Percentiles rank a stretch among this genome's conserved stretches.
Conservation (phyloP, 2,888 invertebrate genomes). For the Plagodis pulveraria region DNA sequence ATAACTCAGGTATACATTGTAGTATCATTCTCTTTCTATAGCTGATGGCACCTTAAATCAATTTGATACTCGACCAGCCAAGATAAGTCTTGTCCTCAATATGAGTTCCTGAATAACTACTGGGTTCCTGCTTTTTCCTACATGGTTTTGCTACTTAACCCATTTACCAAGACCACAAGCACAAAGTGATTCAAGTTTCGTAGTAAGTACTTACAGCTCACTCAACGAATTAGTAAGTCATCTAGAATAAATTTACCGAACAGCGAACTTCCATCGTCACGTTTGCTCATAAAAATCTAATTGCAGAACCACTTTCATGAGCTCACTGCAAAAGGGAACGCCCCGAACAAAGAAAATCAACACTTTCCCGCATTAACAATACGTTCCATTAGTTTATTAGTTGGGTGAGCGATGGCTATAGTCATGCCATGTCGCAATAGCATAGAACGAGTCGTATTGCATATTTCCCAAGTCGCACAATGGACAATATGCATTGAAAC, state of each 20-base stretch:
- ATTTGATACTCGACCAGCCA: no score
- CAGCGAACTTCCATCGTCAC: conserved; percentile 3
- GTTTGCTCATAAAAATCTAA: conserved; percentile 4
- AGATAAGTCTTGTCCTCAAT: no score
- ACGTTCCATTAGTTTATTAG: conserved; percentile 4
- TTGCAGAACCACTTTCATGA: not conserved
- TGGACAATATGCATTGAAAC: conserved; percentile 25
- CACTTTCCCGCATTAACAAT: not conserved
- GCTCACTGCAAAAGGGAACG: conserved; percentile 1
- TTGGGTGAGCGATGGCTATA: conserved; percentile 8
- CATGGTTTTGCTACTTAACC: no score
- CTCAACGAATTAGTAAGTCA: no score
- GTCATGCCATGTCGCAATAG: conserved; percentile 11
- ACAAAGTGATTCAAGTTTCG: no score
- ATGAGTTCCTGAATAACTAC: no score
- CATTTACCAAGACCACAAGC: no score
- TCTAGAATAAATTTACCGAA: not conserved
- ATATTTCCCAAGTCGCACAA: conserved; percentile 24
- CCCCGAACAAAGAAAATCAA: conserved; percentile 11
- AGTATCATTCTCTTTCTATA: no score
- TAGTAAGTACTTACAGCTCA: no score
- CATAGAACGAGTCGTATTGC: conserved; percentile 17
- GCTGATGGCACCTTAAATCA: no score
- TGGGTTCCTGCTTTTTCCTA: no score
- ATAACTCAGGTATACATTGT: no score